Evolutionary conservation across 2,113 vertebrate species (phyloP), one percentile per base, ranked within the genome.

Genomic region (Mellivora capensis): DNA sequence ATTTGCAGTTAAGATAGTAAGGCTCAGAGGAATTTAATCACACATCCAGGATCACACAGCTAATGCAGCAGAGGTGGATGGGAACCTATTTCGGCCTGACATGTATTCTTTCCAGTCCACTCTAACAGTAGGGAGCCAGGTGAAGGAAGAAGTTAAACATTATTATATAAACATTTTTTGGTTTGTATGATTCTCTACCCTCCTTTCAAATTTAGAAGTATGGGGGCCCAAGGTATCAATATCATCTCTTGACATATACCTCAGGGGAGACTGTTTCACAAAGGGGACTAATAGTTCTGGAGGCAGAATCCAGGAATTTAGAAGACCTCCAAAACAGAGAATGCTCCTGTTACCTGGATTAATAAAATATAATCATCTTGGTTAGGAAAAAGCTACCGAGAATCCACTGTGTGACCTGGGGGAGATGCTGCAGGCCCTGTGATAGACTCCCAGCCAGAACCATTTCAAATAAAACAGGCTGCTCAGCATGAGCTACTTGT

Each of bases 1-100:
- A 81, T 79, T 42, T 95, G 31, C 27, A 93, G 91, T 84, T 93
- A 87, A 52, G 72, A 90, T 42, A 80, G 42, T 52, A 85, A 87
- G 49, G 61, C 42, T 97, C 87, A 91, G 59, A 96, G 80, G 82
- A 86, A 91, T 42, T 59, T 72, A 87, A 67, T 72, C 59, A 91
- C 34, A 74, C 2, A 64, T 54, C 82, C 67, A 84, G 80, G 37
- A 90, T 72, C 82, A 77, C 59, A 92, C 29, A 88, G 57, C 69
- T 90, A 92, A 90, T 13, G 20, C 14, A 57, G 85, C 52, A 89
- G 93, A 91, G 59, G 17, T 82, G 54, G 61, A 81, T 0, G 61
- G 34, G 85, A 85, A 67, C 62, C 14, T 42, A 77, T 27, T 67
- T 96, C 59, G 94, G 6, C 6, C 49, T 80, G 71, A 64, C 34